phyloP scores from a whole-genome alignment of 2,113 vertebrate species.

The Solea solea region DNA sequence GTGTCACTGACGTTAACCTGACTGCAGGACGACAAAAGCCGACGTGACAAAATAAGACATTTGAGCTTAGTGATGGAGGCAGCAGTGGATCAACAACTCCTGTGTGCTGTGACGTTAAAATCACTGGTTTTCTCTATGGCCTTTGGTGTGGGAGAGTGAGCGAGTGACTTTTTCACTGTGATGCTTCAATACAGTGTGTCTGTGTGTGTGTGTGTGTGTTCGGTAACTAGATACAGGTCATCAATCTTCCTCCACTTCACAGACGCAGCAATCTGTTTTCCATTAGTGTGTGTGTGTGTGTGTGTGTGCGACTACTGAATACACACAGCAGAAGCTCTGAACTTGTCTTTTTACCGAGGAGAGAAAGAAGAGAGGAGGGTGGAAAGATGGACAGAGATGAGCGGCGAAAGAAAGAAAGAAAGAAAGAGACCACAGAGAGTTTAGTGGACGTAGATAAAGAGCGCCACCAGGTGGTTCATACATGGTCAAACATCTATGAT shows the following conservation, averaged over 20 bases:
- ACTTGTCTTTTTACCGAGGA: conserved; percentile 15
- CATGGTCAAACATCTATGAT: no score
- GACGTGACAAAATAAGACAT: no score
- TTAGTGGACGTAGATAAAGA: conserved; percentile 15
- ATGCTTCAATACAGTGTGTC: conserved; percentile 56
- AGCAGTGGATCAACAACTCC: no score
- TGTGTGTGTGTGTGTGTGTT: conserved; percentile 65
- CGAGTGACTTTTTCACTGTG: conserved; percentile 17
- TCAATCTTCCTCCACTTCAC: conserved; percentile 82
- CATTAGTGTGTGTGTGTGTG: conserved; percentile 70
- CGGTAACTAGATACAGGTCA: conserved; percentile 83
- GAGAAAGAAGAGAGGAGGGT: not conserved
- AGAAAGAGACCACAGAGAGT: conserved; percentile 26
- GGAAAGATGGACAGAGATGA: no score
- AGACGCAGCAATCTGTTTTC: conserved; percentile 77
- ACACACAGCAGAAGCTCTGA: conserved; percentile 51
- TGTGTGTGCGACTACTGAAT: conserved; percentile 54
- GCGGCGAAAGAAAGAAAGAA: conserved; percentile 14
- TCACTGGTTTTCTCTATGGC: no score
- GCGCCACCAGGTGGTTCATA: no score
- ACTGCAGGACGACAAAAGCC: no score
- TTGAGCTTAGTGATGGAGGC: no score
- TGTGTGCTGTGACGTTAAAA: no score
- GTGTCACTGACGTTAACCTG: no score
- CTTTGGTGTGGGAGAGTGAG: no score